phyloP scores from a whole-genome alignment of 2,113 vertebrate species.

The Erpornis zantholeuca region DNA sequence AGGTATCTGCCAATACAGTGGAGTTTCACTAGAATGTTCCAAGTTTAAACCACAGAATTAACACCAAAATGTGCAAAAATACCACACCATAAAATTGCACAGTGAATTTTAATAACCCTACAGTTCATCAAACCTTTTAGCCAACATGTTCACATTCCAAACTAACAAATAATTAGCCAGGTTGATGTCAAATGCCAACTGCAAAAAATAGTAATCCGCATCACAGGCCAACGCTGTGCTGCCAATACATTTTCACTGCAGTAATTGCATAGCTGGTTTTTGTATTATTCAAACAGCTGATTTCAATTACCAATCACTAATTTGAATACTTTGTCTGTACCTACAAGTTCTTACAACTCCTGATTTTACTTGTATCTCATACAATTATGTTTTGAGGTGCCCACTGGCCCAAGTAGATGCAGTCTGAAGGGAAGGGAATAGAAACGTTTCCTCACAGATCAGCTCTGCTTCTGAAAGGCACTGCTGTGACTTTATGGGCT shows the following conservation, averaged over 20 bases:
- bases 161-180: neutral
- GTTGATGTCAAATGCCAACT: neutral
- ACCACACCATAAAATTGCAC: neutral
- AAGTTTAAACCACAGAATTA: neutral
- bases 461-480: constrained; percentile 31
- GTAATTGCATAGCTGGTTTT: neutral
- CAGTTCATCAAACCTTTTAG: neutral
- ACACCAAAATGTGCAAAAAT: neutral
- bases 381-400: neutral
- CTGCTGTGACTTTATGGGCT: neutral
- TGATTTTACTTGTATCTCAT: neutral
- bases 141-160: neutral
- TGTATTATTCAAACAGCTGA: neutral
- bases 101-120: neutral
- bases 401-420: neutral
- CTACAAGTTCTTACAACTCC: neutral
- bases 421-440: constrained; percentile 21
- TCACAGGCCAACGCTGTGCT: neutral
- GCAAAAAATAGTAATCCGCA: neutral
- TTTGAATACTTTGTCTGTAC: neutral
- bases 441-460: neutral
- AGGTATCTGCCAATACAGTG: neutral
- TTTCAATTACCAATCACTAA: neutral
- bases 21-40: fast-evolving
- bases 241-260: neutral